Evolutionary conservation across 2,797 vertebrate genomes (phyloP).

Genomic region (Scolopax bukidnonensis): DNA sequence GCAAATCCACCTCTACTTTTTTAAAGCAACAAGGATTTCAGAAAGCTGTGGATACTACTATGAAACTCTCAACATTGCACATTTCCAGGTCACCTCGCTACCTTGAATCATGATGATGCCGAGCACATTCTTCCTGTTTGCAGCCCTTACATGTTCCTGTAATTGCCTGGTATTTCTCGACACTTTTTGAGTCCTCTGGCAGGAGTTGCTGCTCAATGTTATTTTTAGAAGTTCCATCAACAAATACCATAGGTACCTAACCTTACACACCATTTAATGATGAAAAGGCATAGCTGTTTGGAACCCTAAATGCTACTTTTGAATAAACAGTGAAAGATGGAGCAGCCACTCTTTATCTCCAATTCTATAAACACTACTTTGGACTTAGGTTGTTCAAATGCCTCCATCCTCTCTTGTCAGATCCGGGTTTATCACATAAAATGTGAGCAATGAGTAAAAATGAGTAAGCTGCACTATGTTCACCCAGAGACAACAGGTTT

Average conservation of each 20-base stretch:
- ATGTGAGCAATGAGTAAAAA: neutral
- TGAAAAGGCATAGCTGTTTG: neutral
- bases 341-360: neutral
- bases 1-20: neutral
- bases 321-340: neutral
- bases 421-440: neutral
- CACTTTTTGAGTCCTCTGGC: neutral
- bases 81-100: neutral
- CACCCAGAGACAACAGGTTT: neutral
- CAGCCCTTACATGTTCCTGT: neutral
- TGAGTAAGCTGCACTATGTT: neutral
- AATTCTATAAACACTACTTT: neutral
- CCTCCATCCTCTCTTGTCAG: accelerated
- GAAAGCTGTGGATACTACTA: neutral
- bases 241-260: neutral
- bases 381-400: neutral
- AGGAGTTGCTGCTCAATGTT: neutral
- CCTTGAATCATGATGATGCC: neutral
- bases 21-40: neutral
- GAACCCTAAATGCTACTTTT: neutral
- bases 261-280: neutral
- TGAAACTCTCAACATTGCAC: neutral
- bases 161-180: neutral
- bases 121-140: conserved; percentile 7
- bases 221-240: conserved; percentile 3